These are phyloP conservation scores for Pampusana beccarii DNA, from an alignment of 2,113 vertebrate species.

Conservation along the genomic window DNA sequence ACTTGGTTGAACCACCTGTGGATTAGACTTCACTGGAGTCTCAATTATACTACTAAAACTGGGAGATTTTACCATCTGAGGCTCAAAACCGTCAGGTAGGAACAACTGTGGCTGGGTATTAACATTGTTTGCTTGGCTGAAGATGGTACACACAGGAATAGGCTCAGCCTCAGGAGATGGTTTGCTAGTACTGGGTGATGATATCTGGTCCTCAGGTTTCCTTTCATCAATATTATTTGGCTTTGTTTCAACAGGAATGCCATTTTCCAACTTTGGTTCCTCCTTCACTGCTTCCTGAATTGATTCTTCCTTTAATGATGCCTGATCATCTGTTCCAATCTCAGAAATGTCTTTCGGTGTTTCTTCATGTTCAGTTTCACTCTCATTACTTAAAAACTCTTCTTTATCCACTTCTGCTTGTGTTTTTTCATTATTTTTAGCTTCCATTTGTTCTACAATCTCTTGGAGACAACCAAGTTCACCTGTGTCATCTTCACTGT, in stretches of 20 bases:
- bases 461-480: constrained; percentile 85
- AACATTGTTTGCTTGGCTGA: constrained; percentile 80
- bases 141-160: constrained; percentile 94
- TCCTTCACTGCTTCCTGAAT: constrained; percentile 21
- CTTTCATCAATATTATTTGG: neutral
- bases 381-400: constrained; percentile 55
- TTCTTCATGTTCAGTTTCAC: constrained; percentile 62
- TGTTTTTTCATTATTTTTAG: neutral
- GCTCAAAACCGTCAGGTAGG: constrained; percentile 89
- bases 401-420: constrained; percentile 19
- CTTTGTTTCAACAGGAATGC: neutral
- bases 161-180: constrained; percentile 65
- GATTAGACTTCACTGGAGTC: constrained; percentile 77
- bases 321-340: constrained; percentile 50
- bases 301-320: constrained; percentile 40
- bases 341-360: constrained; percentile 55
- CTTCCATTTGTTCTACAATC: constrained; percentile 73
- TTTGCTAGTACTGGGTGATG: neutral
- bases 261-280: neutral
- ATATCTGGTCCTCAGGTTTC: neutral
- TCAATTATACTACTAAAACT: constrained; percentile 86
- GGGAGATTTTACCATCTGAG: constrained; percentile 94
- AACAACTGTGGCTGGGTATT: constrained; percentile 75
- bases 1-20: constrained; percentile 91
- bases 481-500: constrained; percentile 90